A percentile compares a stretch with the other conserved stretches of the same genome.
These are phyloP conservation scores for Sus cebifrons DNA, from an alignment of 2,797 vertebrate species.

Conservation along the genomic window DNA sequence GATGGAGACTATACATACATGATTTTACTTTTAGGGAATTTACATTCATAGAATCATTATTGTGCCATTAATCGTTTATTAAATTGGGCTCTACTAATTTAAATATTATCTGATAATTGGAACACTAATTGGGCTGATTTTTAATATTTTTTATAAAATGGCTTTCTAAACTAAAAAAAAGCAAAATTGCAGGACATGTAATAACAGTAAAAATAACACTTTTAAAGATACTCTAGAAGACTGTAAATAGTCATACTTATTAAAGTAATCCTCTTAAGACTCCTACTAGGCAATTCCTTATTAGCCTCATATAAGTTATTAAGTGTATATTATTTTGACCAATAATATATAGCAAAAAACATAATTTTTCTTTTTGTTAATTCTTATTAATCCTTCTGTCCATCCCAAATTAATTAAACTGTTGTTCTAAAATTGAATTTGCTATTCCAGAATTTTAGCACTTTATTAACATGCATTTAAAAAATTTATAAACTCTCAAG, in stretches of 20 bases:
- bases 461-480: slow-evolving; percentile 11
- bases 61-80: slow-evolving; percentile 34
- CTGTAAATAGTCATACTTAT: neutral
- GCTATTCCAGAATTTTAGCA: slow-evolving; percentile 58
- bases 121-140: slow-evolving; percentile 22
- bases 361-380: slow-evolving; percentile 59
- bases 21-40: slow-evolving; percentile 27
- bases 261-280: slow-evolving; percentile 53
- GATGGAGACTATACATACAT: neutral
- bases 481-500: neutral
- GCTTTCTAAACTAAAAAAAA: slow-evolving; percentile 65
- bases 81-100: slow-evolving; percentile 2
- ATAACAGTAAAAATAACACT: slow-evolving; percentile 52
- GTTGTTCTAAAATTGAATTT: slow-evolving; percentile 63
- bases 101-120: slow-evolving; percentile 5
- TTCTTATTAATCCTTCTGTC: slow-evolving; percentile 13
- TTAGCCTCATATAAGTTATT: slow-evolving; percentile 54
- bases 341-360: slow-evolving; percentile 11
- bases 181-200: neutral
- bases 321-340: slow-evolving; percentile 24
- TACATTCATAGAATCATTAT: neutral
- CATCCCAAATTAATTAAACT: slow-evolving; percentile 42
- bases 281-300: neutral
- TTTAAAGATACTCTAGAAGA: slow-evolving; percentile 34
- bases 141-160: slow-evolving; percentile 66